phyloP scores from a whole-genome alignment of 2,113 vertebrate species.

The Petrocephalus zakoni region DNA sequence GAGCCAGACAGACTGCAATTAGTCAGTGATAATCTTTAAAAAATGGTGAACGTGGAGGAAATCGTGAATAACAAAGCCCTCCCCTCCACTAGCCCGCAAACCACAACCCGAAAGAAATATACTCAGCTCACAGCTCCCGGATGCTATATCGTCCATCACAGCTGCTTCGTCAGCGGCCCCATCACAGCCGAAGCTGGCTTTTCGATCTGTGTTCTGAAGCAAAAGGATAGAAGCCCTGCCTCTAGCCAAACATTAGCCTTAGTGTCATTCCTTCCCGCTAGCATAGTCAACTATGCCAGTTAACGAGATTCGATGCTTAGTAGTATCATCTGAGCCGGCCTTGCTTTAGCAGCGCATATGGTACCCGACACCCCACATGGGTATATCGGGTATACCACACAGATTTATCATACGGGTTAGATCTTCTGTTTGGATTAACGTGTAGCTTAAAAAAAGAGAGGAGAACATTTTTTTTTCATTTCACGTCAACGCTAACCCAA shows the following conservation, averaged over 20 bases:
- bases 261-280: not conserved
- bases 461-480: not conserved
- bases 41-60: conserved; percentile 3
- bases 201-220: not conserved
- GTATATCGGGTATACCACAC: not conserved
- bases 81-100: not conserved
- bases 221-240: not conserved
- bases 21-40: conserved; percentile 14
- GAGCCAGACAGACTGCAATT: conserved; percentile 9
- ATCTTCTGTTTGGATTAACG: not conserved
- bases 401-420: not conserved
- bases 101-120: not conserved
- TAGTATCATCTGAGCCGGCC: not conserved
- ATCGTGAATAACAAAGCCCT: not conserved
- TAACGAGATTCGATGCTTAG: not conserved
- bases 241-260: not conserved
- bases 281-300: not conserved
- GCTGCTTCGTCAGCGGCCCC: not conserved
- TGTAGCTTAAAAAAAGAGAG: not conserved
- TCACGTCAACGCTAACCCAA: not conserved
- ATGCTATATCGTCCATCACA: not conserved
- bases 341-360: not conserved
- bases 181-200: not conserved
- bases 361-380: not conserved
- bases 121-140: not conserved